phyloP scores from a whole-genome alignment of 2,797 vertebrate genomes.

The Tadarida brasiliensis region DNA sequence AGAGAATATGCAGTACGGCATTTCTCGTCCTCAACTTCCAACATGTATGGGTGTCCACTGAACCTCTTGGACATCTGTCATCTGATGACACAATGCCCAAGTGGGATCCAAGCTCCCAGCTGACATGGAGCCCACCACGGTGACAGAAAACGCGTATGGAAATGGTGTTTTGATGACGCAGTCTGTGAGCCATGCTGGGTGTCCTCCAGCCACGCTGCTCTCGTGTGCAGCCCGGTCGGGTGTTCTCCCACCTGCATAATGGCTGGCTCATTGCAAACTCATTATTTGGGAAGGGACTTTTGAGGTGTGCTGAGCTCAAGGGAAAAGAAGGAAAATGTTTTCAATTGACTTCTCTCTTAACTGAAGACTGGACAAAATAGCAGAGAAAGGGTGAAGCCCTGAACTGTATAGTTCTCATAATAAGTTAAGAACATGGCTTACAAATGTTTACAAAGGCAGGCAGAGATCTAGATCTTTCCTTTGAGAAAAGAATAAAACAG shows the following conservation, averaged over 20 bases:
- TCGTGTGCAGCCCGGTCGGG: background rate
- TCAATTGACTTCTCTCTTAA: background rate
- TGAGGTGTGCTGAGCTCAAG: background rate
- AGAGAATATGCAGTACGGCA: background rate
- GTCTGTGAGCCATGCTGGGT: background rate
- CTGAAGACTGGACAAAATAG: background rate
- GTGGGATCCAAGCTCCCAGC: background rate
- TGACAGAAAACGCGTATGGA: constrained; percentile 3
- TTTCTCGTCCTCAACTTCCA: background rate
- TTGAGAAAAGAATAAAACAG: background rate
- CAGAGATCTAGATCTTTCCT: background rate
- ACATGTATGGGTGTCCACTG: background rate
- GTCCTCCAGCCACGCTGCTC: background rate
- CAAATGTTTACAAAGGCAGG: background rate
- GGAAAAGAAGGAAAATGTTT: background rate
- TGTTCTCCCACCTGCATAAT: background rate
- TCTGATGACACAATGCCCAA: background rate
- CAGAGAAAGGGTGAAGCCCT: background rate
- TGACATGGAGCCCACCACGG: background rate
- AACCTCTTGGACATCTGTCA: background rate
- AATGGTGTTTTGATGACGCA: background rate
- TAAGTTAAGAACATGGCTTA: background rate
- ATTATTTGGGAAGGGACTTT: background rate
- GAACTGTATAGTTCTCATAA: background rate
- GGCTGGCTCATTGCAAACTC: background rate